Percentiles rank a stretch among this genome's conserved stretches.
Conservation (phyloP, 1,140 invertebrate species). For the Drosophila novamexicana region DNA sequence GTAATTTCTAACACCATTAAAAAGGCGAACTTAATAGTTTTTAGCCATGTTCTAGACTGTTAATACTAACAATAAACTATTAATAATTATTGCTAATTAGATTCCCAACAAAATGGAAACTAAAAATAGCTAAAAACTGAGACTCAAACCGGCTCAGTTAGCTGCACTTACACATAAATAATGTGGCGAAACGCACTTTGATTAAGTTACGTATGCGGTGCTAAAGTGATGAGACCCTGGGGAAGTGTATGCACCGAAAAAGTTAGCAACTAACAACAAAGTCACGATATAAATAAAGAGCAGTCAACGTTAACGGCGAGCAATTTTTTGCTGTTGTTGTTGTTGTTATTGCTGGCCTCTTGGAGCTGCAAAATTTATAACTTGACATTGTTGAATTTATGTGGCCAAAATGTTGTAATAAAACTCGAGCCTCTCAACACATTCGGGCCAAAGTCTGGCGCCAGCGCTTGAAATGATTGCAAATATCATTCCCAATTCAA, state of each 20-base stretch:
- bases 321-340: slow-evolving; percentile 36
- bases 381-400: slow-evolving; percentile 80
- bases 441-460: slow-evolving; percentile 33
- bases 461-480: slow-evolving; percentile 65
- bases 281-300: slow-evolving; percentile 78
- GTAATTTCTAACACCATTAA: too few relatives aligned
- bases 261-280: slow-evolving; percentile 75
- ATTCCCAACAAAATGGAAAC: too few relatives aligned
- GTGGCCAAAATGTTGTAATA: slow-evolving; percentile 74
- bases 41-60: too few relatives aligned
- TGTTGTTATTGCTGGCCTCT: slow-evolving; percentile 42
- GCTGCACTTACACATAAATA: background rate
- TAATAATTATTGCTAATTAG: too few relatives aligned
- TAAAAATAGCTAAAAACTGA: too few relatives aligned
- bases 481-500: slow-evolving; percentile 44
- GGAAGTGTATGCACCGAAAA: slow-evolving; percentile 32
- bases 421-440: slow-evolving; percentile 47
- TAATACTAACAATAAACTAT: too few relatives aligned
- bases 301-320: slow-evolving; percentile 65
- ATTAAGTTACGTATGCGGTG: too few relatives aligned
- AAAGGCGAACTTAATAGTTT: too few relatives aligned
- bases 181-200: too few relatives aligned
- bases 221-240: background rate
- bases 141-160: too few relatives aligned
- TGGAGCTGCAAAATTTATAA: slow-evolving; percentile 69